Conservation (phyloP, 2,797 vertebrate species). For the Coccyzus lansbergi region DNA sequence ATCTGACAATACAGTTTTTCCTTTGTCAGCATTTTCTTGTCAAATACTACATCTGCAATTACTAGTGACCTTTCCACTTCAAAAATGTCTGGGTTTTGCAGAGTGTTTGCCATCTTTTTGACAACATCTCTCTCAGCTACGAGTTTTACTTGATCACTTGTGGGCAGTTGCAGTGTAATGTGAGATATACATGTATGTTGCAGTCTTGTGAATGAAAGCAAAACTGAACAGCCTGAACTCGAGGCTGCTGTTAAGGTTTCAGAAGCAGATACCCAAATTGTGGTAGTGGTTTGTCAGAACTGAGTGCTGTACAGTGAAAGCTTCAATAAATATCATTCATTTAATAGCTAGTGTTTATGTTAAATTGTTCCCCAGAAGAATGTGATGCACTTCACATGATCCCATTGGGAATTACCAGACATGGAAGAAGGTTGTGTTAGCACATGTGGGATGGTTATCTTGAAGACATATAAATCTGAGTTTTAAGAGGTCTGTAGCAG, state of each 20-base stretch:
- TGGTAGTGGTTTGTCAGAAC: background rate
- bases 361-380: background rate
- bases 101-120: background rate
- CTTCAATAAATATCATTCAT: background rate
- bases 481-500: background rate
- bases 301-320: background rate
- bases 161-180: background rate
- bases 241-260: background rate
- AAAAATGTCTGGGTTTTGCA: background rate
- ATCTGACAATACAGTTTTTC: background rate
- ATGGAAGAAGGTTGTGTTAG: background rate
- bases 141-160: background rate
- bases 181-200: background rate
- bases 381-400: background rate
- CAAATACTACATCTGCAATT: slow-evolving; percentile 2
- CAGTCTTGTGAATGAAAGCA: background rate
- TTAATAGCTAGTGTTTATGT: background rate
- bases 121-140: background rate
- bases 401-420: background rate
- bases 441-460: background rate
- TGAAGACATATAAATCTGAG: background rate
- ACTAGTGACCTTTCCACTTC: background rate
- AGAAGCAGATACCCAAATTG: background rate
- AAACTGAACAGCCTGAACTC: background rate
- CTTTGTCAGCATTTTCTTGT: slow-evolving; percentile 37